Base-by-base conservation (phyloP, 2,797 vertebrate species). In the Dryobates pubescens region DNA sequence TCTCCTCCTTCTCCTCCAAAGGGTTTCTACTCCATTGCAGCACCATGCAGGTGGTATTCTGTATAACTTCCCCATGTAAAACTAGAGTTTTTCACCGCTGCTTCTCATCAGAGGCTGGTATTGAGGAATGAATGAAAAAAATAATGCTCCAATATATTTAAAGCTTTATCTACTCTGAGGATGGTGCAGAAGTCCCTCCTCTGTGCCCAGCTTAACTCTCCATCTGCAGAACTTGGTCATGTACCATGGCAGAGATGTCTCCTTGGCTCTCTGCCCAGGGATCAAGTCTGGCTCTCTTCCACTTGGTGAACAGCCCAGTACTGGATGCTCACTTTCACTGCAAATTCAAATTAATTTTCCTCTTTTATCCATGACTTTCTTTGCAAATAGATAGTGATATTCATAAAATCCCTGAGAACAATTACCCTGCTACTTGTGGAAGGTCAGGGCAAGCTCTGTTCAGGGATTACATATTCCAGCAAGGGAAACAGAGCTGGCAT, bases 401-500 rank as follows among this genome's bases (percentile, higher is more conserved):
- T 89, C 86, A 71, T 58, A 82, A 96, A 91, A 93, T 91, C 92
- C 82, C 64, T 0, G 1, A 61, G 74, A 94, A 91, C 73, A 78
- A 84, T 94, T 86, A 68, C 82, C 68, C 68, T 89, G 73, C 70
- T 95, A 15, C 92, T 96, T 91, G 89, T 92, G 87, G 90, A 94
- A 96, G 94, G 93, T 95, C 91, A 95, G 88, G 78, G 64, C 86
- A 85, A 69, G 70, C 69, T 70, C 80, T 74, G 54, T 47, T 91
- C 41, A 19, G 84, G 88, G 94, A 87, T 93, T 89, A 57, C 45
- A 12, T 86, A 51, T 94, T 94, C 92, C 85, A 89, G n/a, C 26
- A 74, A 86, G 65, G 54, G 86, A 89, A 94, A 74, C 26, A 80
- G 74, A 81, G 29, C 73, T 85, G 88, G 88, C 72, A 73, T 41